These are phyloP conservation scores for Pseudoips prasinana DNA, from an alignment of 2,888 invertebrate genomes.

Conservation along the genomic window DNA sequence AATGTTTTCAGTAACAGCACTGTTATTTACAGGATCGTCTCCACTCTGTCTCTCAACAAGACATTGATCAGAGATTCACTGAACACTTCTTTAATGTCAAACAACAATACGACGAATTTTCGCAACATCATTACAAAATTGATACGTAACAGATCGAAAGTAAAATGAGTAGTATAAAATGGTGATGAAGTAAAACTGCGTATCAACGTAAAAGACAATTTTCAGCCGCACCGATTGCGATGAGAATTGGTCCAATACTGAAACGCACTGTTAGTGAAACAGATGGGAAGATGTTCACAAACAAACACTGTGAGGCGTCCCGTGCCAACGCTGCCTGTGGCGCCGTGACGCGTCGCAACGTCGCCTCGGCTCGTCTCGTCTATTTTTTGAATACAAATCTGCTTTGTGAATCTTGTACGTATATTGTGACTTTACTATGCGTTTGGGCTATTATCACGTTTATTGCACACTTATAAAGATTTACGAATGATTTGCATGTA, in stretches of 20 bases:
- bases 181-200: constrained; percentile 50
- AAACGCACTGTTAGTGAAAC: constrained; percentile 70
- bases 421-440: not conserved
- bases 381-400: constrained; percentile 58
- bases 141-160: constrained; percentile 31
- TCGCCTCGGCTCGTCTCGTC: constrained; percentile 58
- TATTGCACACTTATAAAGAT: constrained; percentile 24
- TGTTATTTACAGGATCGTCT: constrained; percentile 54
- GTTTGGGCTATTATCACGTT: constrained; percentile 5
- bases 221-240: constrained; percentile 61
- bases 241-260: constrained; percentile 71
- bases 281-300: constrained; percentile 74
- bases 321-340: constrained; percentile 70
- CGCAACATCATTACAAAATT: constrained; percentile 56
- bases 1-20: constrained; percentile 30
- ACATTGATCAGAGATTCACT: constrained; percentile 76
- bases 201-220: constrained; percentile 42
- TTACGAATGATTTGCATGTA: constrained; percentile 26
- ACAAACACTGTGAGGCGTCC: constrained; percentile 60
- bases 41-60: constrained; percentile 65
- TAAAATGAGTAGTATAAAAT: constrained; percentile 38
- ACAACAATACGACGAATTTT: constrained; percentile 67
- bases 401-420: constrained; percentile 6
- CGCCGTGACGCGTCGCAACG: constrained; percentile 53
- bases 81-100: constrained; percentile 75